Evolutionary conservation across 1,140 invertebrate genomes (phyloP).

Genomic region (Drosophila pruinosa): DNA sequence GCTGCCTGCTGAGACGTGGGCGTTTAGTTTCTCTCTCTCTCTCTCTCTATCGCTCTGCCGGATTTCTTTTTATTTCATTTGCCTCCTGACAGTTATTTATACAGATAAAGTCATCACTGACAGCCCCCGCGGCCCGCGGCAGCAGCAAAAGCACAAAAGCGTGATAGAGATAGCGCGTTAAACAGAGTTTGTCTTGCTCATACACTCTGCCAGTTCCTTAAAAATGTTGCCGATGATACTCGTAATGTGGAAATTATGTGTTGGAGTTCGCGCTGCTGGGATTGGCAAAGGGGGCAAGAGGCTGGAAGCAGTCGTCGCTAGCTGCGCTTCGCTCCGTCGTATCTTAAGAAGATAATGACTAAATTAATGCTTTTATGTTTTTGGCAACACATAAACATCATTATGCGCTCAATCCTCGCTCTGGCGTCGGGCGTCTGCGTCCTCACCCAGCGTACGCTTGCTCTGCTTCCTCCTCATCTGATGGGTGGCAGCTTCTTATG

Average conservation of each 20-base stretch:
- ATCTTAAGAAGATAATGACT: constrained; percentile 83
- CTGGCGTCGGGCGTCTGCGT: neutral
- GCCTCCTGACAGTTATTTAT: constrained; percentile 75
- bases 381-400: constrained; percentile 83
- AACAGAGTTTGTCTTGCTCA: constrained; percentile 12
- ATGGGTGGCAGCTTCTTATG: neutral
- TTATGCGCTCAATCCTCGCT: constrained; percentile 80
- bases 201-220: constrained; percentile 6
- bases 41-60: neutral
- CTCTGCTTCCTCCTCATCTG: neutral
- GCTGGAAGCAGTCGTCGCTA: constrained; percentile 5
- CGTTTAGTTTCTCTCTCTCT: constrained; percentile 15
- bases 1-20: constrained; percentile 9
- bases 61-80: constrained; percentile 31
- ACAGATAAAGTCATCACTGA: constrained; percentile 81
- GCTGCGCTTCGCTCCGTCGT: constrained; percentile 46
- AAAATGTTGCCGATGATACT: constrained; percentile 36
- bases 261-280: constrained; percentile 35
- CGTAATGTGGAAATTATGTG: constrained; percentile 54
- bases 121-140: constrained; percentile 50
- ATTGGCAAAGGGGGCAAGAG: constrained; percentile 1
- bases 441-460: neutral
- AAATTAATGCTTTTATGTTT: constrained; percentile 83
- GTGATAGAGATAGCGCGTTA: constrained; percentile 6
- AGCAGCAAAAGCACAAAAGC: too few species aligned